A percentile compares a stretch with the other conserved stretches of the same genome.
Conservation (phyloP, 2,888 invertebrate species). For the Ormyrus labotus region DNA sequence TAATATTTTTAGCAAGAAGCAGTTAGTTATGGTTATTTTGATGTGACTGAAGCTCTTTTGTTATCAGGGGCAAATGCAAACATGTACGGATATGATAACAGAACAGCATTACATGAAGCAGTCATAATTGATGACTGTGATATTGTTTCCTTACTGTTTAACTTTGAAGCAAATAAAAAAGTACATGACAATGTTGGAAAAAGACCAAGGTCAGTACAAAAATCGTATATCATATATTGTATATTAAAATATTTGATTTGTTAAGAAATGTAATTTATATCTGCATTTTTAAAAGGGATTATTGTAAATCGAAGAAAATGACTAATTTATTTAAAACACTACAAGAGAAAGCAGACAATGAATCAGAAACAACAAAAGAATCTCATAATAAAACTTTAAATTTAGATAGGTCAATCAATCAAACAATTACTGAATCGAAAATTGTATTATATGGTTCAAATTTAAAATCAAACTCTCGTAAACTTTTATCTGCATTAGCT, state of each 20-base stretch:
- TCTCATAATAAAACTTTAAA: constrained; percentile 33
- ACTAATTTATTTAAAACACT: constrained; percentile 59
- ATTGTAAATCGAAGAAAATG: constrained; percentile 65
- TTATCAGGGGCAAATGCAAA: constrained; percentile 80
- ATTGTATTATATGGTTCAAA: constrained; percentile 64
- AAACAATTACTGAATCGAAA: constrained; percentile 55
- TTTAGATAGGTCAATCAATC: constrained; percentile 58
- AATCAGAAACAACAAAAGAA: constrained; percentile 20
- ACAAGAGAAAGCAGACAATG: constrained; percentile 48
- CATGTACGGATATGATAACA: constrained; percentile 80
- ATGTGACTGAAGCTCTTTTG: constrained; percentile 79
- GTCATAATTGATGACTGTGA: constrained; percentile 76
- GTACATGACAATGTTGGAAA: constrained; percentile 79
- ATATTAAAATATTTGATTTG: constrained; percentile 22
- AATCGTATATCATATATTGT: background rate
- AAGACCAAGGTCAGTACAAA: constrained; percentile 76
- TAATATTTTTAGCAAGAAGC: constrained; percentile 79
- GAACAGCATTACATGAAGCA: constrained; percentile 84
- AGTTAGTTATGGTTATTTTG: constrained; percentile 78
- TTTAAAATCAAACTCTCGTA: constrained; percentile 61
- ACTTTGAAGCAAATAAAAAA: constrained; percentile 78
- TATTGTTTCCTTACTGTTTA: constrained; percentile 79
- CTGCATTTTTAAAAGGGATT: constrained; percentile 63
- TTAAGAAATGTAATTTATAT: constrained; percentile 9
- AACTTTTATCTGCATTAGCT: constrained; percentile 61